Evolutionary conservation across 2,797 vertebrate genomes (phyloP).

Genomic region (Hemitrygon akajei): DNA sequence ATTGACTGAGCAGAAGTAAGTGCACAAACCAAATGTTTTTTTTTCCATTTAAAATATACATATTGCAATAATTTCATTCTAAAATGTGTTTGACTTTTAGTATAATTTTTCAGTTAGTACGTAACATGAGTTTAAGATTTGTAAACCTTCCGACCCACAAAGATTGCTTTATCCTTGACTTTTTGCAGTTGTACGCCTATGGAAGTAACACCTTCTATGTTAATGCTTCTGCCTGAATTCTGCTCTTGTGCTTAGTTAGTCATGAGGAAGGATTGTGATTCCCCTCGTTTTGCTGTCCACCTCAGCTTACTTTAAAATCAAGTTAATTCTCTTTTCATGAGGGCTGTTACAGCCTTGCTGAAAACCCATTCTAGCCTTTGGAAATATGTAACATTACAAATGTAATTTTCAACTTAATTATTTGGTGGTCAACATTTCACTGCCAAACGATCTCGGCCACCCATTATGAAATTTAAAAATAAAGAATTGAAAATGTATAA

Average conservation of each 20-base stretch:
- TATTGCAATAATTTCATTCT: background rate
- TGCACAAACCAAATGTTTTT: background rate
- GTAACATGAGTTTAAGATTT: background rate
- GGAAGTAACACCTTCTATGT: background rate
- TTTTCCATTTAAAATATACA: background rate
- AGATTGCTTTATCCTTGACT: background rate
- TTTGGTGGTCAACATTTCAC: background rate
- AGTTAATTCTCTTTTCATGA: background rate
- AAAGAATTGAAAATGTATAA: background rate
- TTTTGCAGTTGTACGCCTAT: background rate
- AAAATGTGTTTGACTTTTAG: background rate
- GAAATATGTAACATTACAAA: background rate
- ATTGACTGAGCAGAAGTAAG: too few species aligned
- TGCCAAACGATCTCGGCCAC: background rate
- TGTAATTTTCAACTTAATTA: background rate
- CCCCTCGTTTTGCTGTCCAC: background rate
- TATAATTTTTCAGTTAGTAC: background rate
- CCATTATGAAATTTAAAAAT: background rate
- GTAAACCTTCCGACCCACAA: background rate
- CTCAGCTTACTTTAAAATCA: constrained; percentile 4
- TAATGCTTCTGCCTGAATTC: background rate
- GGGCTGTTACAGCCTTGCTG: background rate
- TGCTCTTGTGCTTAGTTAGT: background rate
- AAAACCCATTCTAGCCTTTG: background rate
- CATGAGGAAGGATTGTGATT: background rate